These are phyloP conservation scores for Macrophya annulata DNA, from an alignment of 2,888 invertebrate species.

Conservation along the genomic window DNA sequence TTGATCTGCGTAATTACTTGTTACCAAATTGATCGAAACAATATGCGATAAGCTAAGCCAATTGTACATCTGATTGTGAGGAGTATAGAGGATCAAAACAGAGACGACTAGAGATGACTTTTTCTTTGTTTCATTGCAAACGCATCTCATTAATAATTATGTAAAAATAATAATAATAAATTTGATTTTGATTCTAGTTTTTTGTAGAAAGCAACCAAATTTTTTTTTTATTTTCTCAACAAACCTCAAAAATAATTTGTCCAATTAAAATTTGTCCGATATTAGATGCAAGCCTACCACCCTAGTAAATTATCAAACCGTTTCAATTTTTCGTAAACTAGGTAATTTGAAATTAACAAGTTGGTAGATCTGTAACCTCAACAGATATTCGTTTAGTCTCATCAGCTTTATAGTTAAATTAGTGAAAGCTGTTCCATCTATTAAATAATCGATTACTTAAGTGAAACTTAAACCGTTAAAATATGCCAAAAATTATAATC, in stretches of 20 bases:
- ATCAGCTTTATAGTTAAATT: neutral
- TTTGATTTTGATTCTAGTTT: neutral
- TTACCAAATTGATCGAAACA: constrained; percentile 36
- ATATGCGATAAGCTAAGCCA: constrained; percentile 41
- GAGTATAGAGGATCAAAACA: neutral
- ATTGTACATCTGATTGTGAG: neutral
- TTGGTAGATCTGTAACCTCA: neutral
- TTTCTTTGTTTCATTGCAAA: neutral
- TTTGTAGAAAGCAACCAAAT: neutral
- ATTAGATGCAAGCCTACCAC: neutral
- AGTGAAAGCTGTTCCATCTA: neutral
- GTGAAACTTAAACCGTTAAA: neutral
- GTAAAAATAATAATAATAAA: too few species aligned
- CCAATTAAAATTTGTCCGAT: neutral
- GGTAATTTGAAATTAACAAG: neutral
- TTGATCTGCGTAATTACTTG: constrained; percentile 46
- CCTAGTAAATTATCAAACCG: neutral
- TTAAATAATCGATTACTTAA: neutral
- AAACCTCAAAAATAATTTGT: neutral
- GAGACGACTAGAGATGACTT: neutral
- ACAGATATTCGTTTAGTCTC: neutral
- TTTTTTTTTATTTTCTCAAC: neutral
- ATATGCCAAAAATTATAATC: constrained; percentile 10
- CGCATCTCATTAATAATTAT: too few species aligned
- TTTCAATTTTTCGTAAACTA: neutral